Conservation (phyloP, 1,140 invertebrate species). For the Paraescarpia echinospica region DNA sequence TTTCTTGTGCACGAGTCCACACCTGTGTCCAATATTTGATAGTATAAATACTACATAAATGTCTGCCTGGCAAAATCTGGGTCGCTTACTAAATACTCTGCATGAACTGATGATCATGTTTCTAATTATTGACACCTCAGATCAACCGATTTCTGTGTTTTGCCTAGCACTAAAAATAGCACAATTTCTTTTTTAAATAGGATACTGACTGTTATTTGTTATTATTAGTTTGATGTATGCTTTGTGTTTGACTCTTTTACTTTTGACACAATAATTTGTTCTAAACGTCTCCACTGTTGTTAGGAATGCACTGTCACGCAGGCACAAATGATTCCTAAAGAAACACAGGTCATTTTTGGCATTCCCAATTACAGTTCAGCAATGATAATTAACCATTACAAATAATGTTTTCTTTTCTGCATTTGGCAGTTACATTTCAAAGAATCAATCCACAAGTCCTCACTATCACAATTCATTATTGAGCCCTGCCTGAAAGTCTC, state of each 20-base stretch:
- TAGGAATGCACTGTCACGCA: too few species aligned
- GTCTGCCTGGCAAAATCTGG: background rate
- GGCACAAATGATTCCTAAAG: too few species aligned
- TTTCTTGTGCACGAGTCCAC: background rate
- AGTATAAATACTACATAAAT: conserved; percentile 1
- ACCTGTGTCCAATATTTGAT: background rate
- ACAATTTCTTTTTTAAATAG: too few species aligned
- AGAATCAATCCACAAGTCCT: background rate
- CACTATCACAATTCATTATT: too few species aligned
- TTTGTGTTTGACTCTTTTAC: background rate
- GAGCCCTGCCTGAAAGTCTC: too few species aligned
- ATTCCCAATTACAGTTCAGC: too few species aligned
- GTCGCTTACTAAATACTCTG: background rate
- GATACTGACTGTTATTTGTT: too few species aligned
- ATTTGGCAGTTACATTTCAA: background rate
- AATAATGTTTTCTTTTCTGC: background rate
- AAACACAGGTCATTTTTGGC: too few species aligned
- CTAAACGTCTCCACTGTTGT: too few species aligned
- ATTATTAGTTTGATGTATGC: too few species aligned
- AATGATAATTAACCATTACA: background rate
- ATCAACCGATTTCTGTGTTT: background rate
- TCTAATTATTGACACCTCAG: background rate
- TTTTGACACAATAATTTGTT: too few species aligned
- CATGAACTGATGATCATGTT: background rate
- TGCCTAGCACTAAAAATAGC: background rate